Conservation (phyloP, 2,113 vertebrate genomes). For the Beaufortia kweichowensis region DNA sequence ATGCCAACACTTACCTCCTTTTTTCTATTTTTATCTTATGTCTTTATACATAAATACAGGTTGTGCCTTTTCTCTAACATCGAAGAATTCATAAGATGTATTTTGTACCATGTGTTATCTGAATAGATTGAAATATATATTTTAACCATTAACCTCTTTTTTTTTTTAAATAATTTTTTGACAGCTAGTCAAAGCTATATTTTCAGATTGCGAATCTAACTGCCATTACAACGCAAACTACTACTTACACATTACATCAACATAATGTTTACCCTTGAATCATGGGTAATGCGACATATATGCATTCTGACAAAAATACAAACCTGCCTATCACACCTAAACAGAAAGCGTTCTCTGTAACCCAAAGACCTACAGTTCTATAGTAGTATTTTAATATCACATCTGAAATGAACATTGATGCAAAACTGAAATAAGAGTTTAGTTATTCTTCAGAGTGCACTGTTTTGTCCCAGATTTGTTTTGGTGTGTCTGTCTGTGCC, state of each 20-base stretch:
- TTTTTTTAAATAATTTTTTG: neutral
- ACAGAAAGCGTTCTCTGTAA: neutral
- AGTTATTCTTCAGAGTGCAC: neutral
- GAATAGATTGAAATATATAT: neutral
- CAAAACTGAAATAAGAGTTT: neutral
- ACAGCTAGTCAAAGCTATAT: neutral
- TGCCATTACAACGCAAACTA: neutral
- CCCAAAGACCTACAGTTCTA: constrained; percentile 10
- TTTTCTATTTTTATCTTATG: constrained; percentile 84
- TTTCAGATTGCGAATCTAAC: neutral
- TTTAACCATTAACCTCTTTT: neutral
- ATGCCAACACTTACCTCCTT: constrained; percentile 91
- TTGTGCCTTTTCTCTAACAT: constrained; percentile 23
- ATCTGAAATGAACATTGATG: neutral
- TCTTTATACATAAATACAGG: constrained; percentile 27
- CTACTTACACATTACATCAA: neutral
- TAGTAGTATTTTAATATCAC: neutral
- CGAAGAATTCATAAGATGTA: neutral
- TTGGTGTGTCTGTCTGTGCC: constrained; percentile 18
- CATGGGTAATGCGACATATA: neutral
- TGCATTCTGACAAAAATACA: neutral
- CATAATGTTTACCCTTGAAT: neutral
- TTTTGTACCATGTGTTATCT: neutral
- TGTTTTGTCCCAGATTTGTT: neutral
- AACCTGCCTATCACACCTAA: neutral